Evolutionary conservation across 2,888 invertebrate genomes (phyloP).

Genomic region (Parnassius glacialis): DNA sequence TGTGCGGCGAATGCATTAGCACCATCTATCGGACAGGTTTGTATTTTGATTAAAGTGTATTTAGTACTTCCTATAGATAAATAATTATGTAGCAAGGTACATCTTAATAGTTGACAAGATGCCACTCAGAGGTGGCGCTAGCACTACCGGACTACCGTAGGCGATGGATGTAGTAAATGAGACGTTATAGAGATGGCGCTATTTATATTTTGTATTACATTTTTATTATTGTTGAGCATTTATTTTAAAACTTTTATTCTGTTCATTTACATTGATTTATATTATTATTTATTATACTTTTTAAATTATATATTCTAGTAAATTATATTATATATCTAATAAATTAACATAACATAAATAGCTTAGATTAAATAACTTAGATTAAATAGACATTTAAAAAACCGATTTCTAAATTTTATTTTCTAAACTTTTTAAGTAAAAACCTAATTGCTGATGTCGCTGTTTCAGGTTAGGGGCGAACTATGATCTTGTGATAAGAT

Average conservation of each 20-base stretch:
- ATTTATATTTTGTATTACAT: neutral
- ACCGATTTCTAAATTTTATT: neutral
- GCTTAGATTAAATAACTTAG: too few species aligned
- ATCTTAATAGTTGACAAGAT: neutral
- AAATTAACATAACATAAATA: too few species aligned
- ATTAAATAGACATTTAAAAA: too few species aligned
- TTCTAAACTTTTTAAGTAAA: neutral
- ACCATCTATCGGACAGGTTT: constrained; percentile 52
- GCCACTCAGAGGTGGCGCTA: constrained; percentile 34
- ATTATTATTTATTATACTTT: too few species aligned
- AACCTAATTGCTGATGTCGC: constrained; percentile 21
- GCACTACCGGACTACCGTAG: neutral
- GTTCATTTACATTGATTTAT: too few species aligned
- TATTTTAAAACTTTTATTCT: too few species aligned
- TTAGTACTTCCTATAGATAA: neutral
- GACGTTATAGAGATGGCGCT: constrained; percentile 10
- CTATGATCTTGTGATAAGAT: constrained; percentile 53
- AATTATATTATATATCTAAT: too few species aligned
- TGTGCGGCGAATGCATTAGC: constrained; percentile 79
- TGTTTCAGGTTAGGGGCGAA: constrained; percentile 45
- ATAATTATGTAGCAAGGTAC: too few species aligned
- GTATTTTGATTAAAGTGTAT: constrained; percentile 25
- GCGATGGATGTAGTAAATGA: neutral
- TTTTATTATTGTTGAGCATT: too few species aligned
- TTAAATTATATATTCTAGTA: too few species aligned